A percentile compares a stretch with the other conserved stretches of the same genome.
phyloP scores from a whole-genome alignment of 2,113 vertebrate genomes.

The Heliornis fulica region DNA sequence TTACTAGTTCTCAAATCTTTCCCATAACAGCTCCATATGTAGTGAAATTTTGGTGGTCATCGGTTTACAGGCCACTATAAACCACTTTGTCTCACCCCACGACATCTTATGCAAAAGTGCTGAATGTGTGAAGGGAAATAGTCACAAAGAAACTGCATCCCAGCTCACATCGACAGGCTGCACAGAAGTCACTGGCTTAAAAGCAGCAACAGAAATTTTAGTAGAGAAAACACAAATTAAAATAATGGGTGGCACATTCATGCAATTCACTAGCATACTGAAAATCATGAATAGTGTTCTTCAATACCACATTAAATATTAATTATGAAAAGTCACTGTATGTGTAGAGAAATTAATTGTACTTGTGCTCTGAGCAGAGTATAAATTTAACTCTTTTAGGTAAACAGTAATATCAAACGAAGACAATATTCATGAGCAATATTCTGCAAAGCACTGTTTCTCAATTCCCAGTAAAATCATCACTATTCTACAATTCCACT shows the following conservation, averaged over 20 bases:
- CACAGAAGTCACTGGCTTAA: neutral
- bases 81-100: neutral
- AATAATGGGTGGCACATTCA: neutral
- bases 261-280: neutral
- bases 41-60: neutral
- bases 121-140: neutral
- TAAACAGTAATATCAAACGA: neutral
- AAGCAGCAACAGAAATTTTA: conserved; percentile 6
- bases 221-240: neutral
- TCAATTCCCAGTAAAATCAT: neutral
- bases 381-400: neutral
- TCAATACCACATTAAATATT: neutral
- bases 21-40: neutral
- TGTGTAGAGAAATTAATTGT: neutral
- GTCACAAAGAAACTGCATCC: neutral
- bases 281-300: neutral
- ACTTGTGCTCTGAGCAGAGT: neutral
- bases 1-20: neutral
- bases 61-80: neutral
- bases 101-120: neutral
- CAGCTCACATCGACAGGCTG: neutral
- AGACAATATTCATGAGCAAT: neutral
- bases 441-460: neutral
- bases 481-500: neutral
- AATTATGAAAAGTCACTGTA: neutral